These are phyloP conservation scores for Hippocampus barbouri DNA, from an alignment of 2,113 vertebrate genomes.

Conservation along the genomic window DNA sequence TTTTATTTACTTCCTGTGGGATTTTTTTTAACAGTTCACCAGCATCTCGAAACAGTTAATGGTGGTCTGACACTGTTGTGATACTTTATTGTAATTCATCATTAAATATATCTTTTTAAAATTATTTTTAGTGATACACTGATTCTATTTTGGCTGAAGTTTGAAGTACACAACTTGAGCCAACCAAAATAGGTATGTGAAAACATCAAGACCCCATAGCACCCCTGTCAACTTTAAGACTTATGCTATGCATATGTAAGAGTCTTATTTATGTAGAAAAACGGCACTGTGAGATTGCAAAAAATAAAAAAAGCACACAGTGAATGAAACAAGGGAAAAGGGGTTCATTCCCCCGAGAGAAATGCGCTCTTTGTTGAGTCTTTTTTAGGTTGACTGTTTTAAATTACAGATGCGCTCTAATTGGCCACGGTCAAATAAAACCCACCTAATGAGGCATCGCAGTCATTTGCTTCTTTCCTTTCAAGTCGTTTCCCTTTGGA, in stretches of 20 bases:
- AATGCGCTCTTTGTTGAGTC: slow-evolving; percentile 48
- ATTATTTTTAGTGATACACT: neutral
- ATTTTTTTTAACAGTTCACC: neutral
- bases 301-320: slow-evolving; percentile 20
- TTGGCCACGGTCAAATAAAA: slow-evolving; percentile 70
- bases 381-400: slow-evolving; percentile 67
- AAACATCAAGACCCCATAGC: slow-evolving; percentile 20
- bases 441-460: slow-evolving; percentile 67
- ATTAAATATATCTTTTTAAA: neutral
- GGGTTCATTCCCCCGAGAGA: slow-evolving; percentile 42
- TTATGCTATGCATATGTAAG: slow-evolving; percentile 23
- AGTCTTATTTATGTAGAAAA: slow-evolving; percentile 54
- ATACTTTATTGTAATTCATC: neutral
- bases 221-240: neutral
- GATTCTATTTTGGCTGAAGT: neutral
- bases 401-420: slow-evolving; percentile 72
- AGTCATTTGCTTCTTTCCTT: slow-evolving; percentile 69
- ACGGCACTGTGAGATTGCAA: slow-evolving; percentile 29
- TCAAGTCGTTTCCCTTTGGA: slow-evolving; percentile 66
- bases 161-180: neutral
- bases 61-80: neutral
- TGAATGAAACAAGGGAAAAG: slow-evolving; percentile 55
- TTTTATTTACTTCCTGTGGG: no score
- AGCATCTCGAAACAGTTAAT: neutral
- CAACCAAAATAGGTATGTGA: neutral